These are phyloP conservation scores for Patella pellucida DNA, from an alignment of 2,888 invertebrate species.

Conservation along the genomic window DNA sequence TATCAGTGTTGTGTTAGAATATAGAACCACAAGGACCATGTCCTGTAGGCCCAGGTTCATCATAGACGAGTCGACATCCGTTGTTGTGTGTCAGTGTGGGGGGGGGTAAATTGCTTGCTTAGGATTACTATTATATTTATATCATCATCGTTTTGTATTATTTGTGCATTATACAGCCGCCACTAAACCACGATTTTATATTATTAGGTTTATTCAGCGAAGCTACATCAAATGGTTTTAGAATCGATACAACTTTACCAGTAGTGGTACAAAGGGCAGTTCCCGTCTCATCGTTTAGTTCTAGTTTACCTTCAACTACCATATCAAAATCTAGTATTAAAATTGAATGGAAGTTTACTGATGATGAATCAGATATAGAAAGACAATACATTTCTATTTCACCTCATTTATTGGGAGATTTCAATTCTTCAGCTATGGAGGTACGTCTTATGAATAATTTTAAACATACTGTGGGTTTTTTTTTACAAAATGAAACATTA, in stretches of 20 bases:
- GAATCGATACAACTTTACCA: conserved; percentile 38
- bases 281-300: conserved; percentile 25
- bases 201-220: conserved; percentile 26
- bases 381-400: conserved; percentile 27
- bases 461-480: too few relatives aligned
- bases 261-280: conserved; percentile 21
- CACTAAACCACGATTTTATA: background rate
- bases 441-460: background rate
- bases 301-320: conserved; percentile 22
- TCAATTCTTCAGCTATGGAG: conserved; percentile 17
- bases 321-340: conserved; percentile 22
- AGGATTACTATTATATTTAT: too few relatives aligned
- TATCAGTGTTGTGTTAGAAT: too few relatives aligned
- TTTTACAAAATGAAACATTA: too few relatives aligned
- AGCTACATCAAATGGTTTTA: conserved; percentile 43
- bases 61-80: too few relatives aligned
- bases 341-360: conserved; percentile 28
- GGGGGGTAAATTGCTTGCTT: too few relatives aligned
- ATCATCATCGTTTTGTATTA: too few relatives aligned
- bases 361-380: conserved; percentile 27
- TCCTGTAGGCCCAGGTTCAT: too few relatives aligned
- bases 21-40: too few relatives aligned
- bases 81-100: too few relatives aligned
- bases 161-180: too few relatives aligned
- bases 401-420: conserved; percentile 26